Evolutionary conservation across 2,888 invertebrate genomes (phyloP), one percentile per base, ranked within the genome.

Genomic region (Oscheius onirici): DNA sequence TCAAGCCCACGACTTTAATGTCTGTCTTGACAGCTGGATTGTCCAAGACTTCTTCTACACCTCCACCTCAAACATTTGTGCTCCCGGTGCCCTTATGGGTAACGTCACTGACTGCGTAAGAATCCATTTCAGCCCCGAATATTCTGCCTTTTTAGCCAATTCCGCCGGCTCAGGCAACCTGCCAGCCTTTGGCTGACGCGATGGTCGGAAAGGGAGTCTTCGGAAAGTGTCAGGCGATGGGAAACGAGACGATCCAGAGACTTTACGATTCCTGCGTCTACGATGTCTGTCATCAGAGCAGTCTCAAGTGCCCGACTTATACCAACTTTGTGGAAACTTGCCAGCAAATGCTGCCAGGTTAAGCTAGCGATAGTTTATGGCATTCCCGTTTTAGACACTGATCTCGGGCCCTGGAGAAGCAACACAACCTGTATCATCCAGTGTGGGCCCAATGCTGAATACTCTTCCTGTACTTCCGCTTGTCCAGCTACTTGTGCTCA

Each of bases 401-500:
- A 58, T 43, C 60, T 69, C 11, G 52, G 44, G 0, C 22, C 74
- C 26, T 78, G 78, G 78, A 69, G 78, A 41, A 43, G 26, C 26
- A 60, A 72, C n/a, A 69, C 69, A 13, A 65, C 51, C 58, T 83
- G 83, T 57, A 72, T 73, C 24, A 40, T 75, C 22, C 72, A 71
- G 8, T 83, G 83, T 51, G 68, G 65, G 3, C 44, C 71, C 49
- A 74, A 83, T 52, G 73, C 80, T 13, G 66, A 75, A 54, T 76
- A 76, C 65, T 69, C 71, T 2, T 43, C 69, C 11, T 82, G 80
- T 69, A 74, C 78, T 15, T 76, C 80, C 11, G 74, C 78, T 17
- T 83, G 83, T 44, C 83, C 82, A 15, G 76, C 77, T 20, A 80
- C 83, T 11, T 83, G 83, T 52, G 68, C 80, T 2, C 71, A 76